Base-by-base conservation (phyloP, 2,888 invertebrate genomes). In the Steinernema hermaphroditum region DNA sequence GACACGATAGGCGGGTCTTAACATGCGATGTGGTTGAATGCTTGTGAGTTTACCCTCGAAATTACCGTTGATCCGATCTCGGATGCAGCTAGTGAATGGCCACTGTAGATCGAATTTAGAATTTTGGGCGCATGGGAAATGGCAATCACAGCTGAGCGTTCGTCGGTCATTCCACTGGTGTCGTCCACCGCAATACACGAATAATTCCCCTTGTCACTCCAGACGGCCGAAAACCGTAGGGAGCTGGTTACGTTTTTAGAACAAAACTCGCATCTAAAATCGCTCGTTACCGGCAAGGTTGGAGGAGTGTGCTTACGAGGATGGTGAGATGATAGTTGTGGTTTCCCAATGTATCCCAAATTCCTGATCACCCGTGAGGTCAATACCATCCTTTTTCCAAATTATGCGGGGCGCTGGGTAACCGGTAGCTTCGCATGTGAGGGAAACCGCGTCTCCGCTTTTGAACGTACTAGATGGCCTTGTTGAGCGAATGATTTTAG, bases 121-220 rank as follows among this genome's bases (percentile, higher is more conserved):
- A 85, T 76, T 1, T 83, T 79, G 14, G 86, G 84, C 24, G 78
- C 80, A 69, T 85, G 85, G 8, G 79, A 72, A 12, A 86, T 79
- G n/a, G 78, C 80, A 9, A 77, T 49, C 0, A 44, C 43, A 8
- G 70, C 69, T 14, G 70, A 69, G 34, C 76, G 76, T 9, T 72
- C 49, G 6, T 74, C 69, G 0, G 72, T 49, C n/a, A 72, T 29
- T 1, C 50, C 72, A 44, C 46, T 41, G 12, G 94, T 94, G 16
- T 91, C 90, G 88, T 94, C 95, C 87, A 91, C 91, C 19, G 94
- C 95, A 84, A 92, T 92, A 87, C 96, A 96, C 0, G 94, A 93
- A 88, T 94, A 96, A 89, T 94, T 94, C 32, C 94, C 95, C 83
- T 94, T 93, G 88, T 94, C 94, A 72, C 91, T 91, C 86, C 93